Percentiles rank a stretch among this genome's conserved stretches.
Evolutionary conservation across 2,797 vertebrate species (phyloP).

Genomic region (Pelodytes ibericus): DNA sequence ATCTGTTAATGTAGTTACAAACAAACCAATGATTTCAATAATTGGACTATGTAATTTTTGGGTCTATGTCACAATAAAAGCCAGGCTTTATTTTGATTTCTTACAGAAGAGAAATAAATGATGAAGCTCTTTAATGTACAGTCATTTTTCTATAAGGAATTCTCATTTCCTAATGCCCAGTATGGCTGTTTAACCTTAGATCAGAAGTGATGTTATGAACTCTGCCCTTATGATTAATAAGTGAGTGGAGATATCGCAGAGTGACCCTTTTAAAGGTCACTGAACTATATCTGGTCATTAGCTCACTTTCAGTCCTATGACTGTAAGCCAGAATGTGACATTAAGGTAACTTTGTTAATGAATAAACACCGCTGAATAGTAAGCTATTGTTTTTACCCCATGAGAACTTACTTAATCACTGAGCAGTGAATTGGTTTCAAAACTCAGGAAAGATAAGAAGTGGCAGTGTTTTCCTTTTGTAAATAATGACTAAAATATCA

Average conservation of each 20-base stretch:
- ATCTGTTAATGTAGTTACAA: too few relatives aligned
- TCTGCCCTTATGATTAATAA: constrained; percentile 53
- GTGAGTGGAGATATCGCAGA: constrained; percentile 52
- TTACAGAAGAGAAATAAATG: too few relatives aligned
- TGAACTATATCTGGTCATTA: constrained; percentile 56
- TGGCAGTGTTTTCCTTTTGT: constrained; percentile 42
- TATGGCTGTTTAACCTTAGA: not conserved
- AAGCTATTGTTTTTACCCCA: constrained; percentile 52
- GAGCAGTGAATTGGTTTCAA: constrained; percentile 24
- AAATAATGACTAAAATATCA: constrained; percentile 52
- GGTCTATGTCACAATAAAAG: too few relatives aligned
- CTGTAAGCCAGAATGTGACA: constrained; percentile 42
- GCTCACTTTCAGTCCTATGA: constrained; percentile 45
- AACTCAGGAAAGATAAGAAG: constrained; percentile 43
- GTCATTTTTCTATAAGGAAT: too few relatives aligned
- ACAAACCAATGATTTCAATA: too few relatives aligned
- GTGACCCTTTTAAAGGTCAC: constrained; percentile 49
- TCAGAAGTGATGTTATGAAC: constrained; percentile 32
- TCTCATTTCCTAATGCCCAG: not conserved
- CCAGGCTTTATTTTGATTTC: too few relatives aligned
- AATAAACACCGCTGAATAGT: constrained; percentile 52
- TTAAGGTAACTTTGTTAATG: constrained; percentile 54
- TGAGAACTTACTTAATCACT: constrained; percentile 51
- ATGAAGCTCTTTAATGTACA: too few relatives aligned
- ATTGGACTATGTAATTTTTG: too few relatives aligned